These are phyloP conservation scores for Aleiodes leptofemur DNA, from an alignment of 2,888 invertebrate genomes.

Conservation along the genomic window DNA sequence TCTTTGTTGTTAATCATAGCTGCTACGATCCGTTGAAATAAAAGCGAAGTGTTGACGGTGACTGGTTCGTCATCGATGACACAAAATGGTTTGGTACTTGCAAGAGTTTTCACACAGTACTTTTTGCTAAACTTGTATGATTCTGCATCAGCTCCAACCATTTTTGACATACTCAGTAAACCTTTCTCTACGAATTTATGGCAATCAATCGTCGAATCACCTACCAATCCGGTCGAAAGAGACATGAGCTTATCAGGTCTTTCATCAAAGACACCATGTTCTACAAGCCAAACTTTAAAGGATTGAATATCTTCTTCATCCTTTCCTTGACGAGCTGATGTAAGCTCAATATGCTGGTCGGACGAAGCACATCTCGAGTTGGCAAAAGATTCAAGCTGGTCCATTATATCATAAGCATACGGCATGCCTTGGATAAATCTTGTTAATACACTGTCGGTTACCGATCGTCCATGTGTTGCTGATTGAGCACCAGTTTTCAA, in stretches of 20 bases:
- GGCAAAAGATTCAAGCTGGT: neutral
- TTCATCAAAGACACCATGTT: neutral
- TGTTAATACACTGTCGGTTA: neutral
- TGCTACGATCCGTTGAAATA: neutral
- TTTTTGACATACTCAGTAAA: neutral
- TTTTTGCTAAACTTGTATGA: neutral
- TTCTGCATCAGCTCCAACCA: neutral
- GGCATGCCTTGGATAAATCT: slow-evolving; percentile 4
- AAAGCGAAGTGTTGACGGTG: neutral
- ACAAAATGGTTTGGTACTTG: neutral
- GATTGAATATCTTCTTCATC: neutral
- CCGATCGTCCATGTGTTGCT: neutral
- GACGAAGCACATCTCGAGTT: neutral
- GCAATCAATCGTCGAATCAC: neutral
- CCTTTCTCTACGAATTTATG: neutral
- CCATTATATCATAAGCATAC: neutral
- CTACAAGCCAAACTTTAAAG: neutral
- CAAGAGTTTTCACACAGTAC: neutral
- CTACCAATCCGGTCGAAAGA: neutral
- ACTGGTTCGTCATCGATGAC: neutral
- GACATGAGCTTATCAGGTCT: neutral
- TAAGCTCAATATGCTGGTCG: neutral
- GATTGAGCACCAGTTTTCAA: slow-evolving; percentile 16
- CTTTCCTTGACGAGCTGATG: neutral
- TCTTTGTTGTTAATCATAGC: neutral